Conservation (phyloP, 1,140 invertebrate genomes). For the Ruditapes philippinarum region DNA sequence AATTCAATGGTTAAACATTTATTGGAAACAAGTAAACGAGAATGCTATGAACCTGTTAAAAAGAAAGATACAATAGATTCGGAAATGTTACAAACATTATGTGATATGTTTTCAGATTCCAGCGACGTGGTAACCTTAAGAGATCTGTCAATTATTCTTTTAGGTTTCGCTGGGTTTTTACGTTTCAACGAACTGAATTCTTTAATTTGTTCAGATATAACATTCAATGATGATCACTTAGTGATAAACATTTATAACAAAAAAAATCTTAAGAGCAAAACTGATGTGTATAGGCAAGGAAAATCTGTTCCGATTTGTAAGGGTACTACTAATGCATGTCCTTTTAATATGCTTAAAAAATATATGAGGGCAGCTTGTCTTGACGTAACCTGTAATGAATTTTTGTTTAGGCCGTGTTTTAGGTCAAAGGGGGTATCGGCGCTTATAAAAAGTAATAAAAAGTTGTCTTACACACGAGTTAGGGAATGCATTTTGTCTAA, state of each 20-base stretch:
- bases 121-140: constrained; percentile 52
- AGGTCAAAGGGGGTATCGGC: constrained; percentile 29
- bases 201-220: constrained; percentile 58
- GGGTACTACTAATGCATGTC: constrained; percentile 53
- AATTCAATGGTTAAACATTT: constrained; percentile 10
- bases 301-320: constrained; percentile 42
- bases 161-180: constrained; percentile 63
- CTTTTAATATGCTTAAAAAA: constrained; percentile 53
- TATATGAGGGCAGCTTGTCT: constrained; percentile 33
- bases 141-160: constrained; percentile 63
- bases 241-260: background rate
- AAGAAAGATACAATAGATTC: background rate
- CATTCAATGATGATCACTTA: constrained; percentile 14
- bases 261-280: constrained; percentile 64
- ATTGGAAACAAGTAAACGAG: background rate
- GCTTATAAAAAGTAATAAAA: constrained; percentile 61
- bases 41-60: background rate
- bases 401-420: constrained; percentile 61
- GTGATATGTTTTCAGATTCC: constrained; percentile 40
- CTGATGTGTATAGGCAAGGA: constrained; percentile 63
- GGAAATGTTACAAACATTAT: constrained; percentile 34
- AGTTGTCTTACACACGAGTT: constrained; percentile 27
- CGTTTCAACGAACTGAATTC: constrained; percentile 60
- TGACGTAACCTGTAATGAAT: constrained; percentile 8
- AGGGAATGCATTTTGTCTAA: constrained; percentile 13